Conservation (phyloP, 1,140 invertebrate genomes). For the Cotesia chilonis region DNA sequence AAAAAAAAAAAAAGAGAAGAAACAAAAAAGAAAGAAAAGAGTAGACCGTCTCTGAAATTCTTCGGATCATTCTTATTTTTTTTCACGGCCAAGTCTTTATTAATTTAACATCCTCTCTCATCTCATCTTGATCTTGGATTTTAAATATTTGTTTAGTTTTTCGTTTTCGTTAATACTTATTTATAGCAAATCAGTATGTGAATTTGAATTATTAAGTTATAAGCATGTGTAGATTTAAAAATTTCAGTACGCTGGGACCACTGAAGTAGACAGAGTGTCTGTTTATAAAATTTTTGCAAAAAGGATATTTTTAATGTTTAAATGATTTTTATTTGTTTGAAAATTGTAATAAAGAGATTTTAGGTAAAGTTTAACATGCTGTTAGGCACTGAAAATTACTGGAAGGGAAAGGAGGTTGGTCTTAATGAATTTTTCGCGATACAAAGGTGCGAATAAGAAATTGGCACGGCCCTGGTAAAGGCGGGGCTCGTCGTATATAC, state of each 20-base stretch:
- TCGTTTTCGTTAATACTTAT: too few relatives aligned
- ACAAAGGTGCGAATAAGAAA: constrained; percentile 18
- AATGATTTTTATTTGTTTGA: too few relatives aligned
- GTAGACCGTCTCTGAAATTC: constrained; percentile 30
- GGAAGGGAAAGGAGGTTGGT: constrained; percentile 12
- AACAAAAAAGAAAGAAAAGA: not conserved
- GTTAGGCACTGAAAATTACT: not conserved
- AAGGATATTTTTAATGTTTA: too few relatives aligned
- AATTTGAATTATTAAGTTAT: too few relatives aligned
- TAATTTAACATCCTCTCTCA: constrained; percentile 9
- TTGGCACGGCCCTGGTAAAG: constrained; percentile 57
- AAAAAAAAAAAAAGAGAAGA: not conserved
- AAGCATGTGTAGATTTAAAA: too few relatives aligned
- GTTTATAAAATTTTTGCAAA: too few relatives aligned
- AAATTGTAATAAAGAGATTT: not conserved
- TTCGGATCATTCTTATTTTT: constrained; percentile 19
- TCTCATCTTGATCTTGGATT: not conserved
- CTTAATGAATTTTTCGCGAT: constrained; percentile 21
- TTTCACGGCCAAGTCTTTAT: constrained; percentile 2
- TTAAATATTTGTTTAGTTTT: too few relatives aligned
- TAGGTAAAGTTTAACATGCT: not conserved
- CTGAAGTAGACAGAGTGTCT: not conserved
- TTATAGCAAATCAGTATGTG: too few relatives aligned
- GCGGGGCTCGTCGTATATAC: constrained; percentile 57
- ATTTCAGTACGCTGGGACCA: too few relatives aligned